Evolutionary conservation across 1,140 invertebrate genomes (phyloP).

Genomic region (Drosophila cardini): DNA sequence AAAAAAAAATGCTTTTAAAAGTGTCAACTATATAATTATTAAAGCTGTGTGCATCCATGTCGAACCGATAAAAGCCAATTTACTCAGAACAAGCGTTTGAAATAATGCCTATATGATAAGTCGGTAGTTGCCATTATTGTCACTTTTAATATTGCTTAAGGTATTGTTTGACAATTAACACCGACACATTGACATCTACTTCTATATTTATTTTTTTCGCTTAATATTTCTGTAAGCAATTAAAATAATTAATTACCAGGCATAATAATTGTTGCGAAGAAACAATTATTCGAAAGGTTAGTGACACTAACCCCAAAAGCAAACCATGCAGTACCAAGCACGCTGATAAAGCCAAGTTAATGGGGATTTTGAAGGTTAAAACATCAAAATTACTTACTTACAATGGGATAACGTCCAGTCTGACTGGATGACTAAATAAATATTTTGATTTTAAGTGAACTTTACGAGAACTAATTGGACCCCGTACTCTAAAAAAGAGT

Average conservation of each 20-base stretch:
- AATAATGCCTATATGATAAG: conserved; percentile 51
- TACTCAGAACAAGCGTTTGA: conserved; percentile 19
- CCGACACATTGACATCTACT: conserved; percentile 61
- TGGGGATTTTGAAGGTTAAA: conserved; percentile 22
- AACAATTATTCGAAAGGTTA: conserved; percentile 51
- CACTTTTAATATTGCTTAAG: conserved; percentile 50
- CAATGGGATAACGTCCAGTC: neutral
- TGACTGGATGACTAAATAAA: neutral
- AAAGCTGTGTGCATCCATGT: conserved; percentile 38
- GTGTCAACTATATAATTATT: conserved; percentile 45
- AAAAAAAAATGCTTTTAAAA: conserved; percentile 25
- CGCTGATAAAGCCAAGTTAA: conserved; percentile 40
- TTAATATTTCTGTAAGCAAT: conserved; percentile 44
- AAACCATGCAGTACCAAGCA: conserved; percentile 40
- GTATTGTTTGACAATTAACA: conserved; percentile 71
- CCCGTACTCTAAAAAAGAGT: too few relatives aligned
- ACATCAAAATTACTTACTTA: conserved; percentile 11
- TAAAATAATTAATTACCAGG: conserved; percentile 71
- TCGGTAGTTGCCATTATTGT: conserved; percentile 36
- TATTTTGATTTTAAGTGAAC: conserved; percentile 3
- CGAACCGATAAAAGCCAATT: conserved; percentile 47
- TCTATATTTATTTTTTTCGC: conserved; percentile 24
- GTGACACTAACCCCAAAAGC: conserved; percentile 44
- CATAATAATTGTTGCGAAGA: conserved; percentile 61
- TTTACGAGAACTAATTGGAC: conserved; percentile 4